Percentiles rank a stretch among this genome's conserved stretches.
These are phyloP conservation scores for Monopis laevigella DNA, from an alignment of 2,888 invertebrate genomes.

Conservation along the genomic window DNA sequence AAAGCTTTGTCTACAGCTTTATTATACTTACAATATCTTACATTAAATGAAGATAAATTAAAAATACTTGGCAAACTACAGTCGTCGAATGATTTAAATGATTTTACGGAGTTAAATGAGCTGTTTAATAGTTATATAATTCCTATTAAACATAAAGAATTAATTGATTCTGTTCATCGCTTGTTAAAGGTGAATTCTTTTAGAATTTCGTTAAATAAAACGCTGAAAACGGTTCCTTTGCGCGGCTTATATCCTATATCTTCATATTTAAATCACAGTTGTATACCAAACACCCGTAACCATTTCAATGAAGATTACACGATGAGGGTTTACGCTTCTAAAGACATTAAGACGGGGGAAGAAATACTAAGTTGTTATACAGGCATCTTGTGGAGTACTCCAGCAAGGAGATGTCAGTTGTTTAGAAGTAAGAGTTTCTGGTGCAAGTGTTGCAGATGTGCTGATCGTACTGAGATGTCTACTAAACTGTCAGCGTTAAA, in stretches of 20 bases:
- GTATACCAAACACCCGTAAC: constrained; percentile 73
- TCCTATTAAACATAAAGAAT: constrained; percentile 52
- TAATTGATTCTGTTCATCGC: constrained; percentile 60
- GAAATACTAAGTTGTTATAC: constrained; percentile 75
- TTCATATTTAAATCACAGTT: constrained; percentile 74
- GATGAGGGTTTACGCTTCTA: constrained; percentile 68
- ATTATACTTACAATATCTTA: constrained; percentile 36
- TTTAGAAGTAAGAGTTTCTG: constrained; percentile 71
- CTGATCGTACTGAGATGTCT: constrained; percentile 70
- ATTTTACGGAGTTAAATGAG: constrained; percentile 57
- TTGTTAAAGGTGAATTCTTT: constrained; percentile 74
- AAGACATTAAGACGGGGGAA: constrained; percentile 62
- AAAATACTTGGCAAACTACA: constrained; percentile 55
- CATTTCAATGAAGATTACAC: constrained; percentile 60
- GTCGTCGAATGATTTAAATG: constrained; percentile 35
- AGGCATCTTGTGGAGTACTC: constrained; percentile 73
- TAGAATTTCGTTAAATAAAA: constrained; percentile 49
- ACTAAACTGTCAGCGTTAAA: constrained; percentile 61
- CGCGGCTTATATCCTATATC: constrained; percentile 73
- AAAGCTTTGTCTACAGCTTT: constrained; percentile 28
- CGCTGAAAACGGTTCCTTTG: constrained; percentile 42
- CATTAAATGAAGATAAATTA: constrained; percentile 41
- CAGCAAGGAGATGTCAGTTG: constrained; percentile 68
- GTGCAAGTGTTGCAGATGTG: constrained; percentile 71
- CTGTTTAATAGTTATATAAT: constrained; percentile 50